These are phyloP conservation scores for Agrenia bidenticulata DNA, from an alignment of 2,888 invertebrate species.

Conservation along the genomic window DNA sequence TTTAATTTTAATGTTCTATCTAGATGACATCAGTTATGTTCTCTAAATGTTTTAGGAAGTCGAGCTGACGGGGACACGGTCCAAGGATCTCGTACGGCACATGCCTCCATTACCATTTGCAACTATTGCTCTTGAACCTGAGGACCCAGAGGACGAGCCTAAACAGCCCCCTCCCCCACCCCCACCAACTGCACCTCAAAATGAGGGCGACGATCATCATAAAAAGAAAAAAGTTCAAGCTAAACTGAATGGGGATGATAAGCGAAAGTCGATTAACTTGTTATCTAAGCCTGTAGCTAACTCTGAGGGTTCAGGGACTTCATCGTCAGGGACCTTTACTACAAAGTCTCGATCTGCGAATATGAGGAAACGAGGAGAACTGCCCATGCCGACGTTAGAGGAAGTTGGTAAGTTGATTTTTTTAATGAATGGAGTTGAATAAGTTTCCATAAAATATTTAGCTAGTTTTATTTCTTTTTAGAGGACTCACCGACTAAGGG, in stretches of 20 bases:
- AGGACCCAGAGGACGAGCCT: background rate
- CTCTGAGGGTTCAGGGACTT: background rate
- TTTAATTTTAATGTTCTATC: background rate
- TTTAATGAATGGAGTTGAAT: background rate
- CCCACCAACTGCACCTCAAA: background rate
- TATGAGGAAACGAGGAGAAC: slow-evolving; percentile 38
- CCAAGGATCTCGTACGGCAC: slow-evolving; percentile 31
- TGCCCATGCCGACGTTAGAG: slow-evolving; percentile 31
- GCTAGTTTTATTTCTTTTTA: slow-evolving; percentile 13
- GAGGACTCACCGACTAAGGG: slow-evolving; percentile 46
- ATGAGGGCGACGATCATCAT: background rate
- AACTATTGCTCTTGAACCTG: background rate
- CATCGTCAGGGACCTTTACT: too few relatives aligned
- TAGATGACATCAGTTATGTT: background rate
- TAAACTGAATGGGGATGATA: background rate
- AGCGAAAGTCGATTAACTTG: too few relatives aligned
- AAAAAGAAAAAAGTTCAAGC: background rate
- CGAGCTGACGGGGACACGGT: slow-evolving; percentile 33
- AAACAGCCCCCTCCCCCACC: slow-evolving; percentile 19
- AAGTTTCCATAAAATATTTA: too few relatives aligned
- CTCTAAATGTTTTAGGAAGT: slow-evolving; percentile 20
- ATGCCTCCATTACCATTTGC: slow-evolving; percentile 13
- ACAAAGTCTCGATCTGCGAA: slow-evolving; percentile 21
- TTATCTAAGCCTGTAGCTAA: too few relatives aligned
- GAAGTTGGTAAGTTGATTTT: slow-evolving; percentile 30